Percentiles rank a stretch among this genome's conserved stretches.
These are phyloP conservation scores for Microvelia longipes DNA, from an alignment of 1,140 invertebrate genomes.

Conservation along the genomic window DNA sequence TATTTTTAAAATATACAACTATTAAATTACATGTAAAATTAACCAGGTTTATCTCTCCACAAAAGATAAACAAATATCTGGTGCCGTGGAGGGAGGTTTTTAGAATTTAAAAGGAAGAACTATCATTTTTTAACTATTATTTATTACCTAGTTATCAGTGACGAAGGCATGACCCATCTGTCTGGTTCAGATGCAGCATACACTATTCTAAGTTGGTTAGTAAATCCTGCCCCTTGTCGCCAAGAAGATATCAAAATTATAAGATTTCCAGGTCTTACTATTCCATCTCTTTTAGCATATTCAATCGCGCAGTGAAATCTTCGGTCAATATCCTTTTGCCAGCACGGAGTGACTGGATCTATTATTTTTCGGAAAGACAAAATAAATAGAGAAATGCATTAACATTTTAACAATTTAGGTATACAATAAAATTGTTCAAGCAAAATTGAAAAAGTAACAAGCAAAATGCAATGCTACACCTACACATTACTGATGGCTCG, in stretches of 20 bases:
- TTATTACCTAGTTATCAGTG: background rate
- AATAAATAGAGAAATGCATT: background rate
- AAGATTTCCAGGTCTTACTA: conserved; percentile 49
- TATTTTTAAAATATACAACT: too few species aligned
- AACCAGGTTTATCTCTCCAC: too few species aligned
- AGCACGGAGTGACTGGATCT: conserved; percentile 33
- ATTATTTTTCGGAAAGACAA: conserved; percentile 5
- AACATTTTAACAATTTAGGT: background rate
- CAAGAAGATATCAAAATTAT: conserved; percentile 60
- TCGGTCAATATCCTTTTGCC: conserved; percentile 51
- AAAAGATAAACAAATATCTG: too few species aligned
- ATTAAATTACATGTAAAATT: too few species aligned
- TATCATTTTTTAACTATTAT: background rate
- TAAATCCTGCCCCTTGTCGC: conserved; percentile 53
- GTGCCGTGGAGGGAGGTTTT: too few species aligned
- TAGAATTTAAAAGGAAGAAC: background rate
- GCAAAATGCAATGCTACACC: background rate
- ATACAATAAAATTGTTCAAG: background rate
- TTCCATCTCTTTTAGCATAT: conserved; percentile 43
- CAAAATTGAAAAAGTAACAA: background rate
- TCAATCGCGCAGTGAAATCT: conserved; percentile 49
- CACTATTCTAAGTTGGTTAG: conserved; percentile 61
- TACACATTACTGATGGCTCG: background rate
- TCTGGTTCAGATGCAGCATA: conserved; percentile 29
- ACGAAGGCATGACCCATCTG: conserved; percentile 11